Evolutionary conservation across 2,113 vertebrate species (phyloP).

Genomic region (Mastomys coucha): DNA sequence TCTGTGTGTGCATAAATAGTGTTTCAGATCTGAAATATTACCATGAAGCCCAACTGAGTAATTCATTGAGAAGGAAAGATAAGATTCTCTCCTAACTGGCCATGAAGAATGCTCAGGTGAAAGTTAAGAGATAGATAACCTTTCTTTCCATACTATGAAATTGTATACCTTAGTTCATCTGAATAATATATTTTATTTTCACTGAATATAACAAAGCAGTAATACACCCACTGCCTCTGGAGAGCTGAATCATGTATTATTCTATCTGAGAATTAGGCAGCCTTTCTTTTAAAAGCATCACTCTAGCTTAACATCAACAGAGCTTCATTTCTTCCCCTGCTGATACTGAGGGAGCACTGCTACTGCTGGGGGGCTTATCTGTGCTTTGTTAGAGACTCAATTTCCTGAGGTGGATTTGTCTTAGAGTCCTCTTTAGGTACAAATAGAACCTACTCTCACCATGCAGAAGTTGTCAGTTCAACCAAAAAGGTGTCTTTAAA

Average conservation of each 20-base stretch:
- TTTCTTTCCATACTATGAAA: constrained; percentile 78
- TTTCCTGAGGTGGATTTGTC: constrained; percentile 76
- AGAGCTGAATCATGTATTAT: constrained; percentile 55
- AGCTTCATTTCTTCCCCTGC: constrained; percentile 70
- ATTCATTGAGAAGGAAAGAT: constrained; percentile 32
- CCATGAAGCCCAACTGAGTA: neutral
- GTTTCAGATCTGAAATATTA: constrained; percentile 6
- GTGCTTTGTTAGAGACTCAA: constrained; percentile 68
- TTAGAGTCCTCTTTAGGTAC: constrained; percentile 78
- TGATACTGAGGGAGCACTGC: constrained; percentile 65
- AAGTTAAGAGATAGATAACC: constrained; percentile 71
- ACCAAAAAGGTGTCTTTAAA: constrained; percentile 52
- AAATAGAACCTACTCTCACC: constrained; percentile 36
- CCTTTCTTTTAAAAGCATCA: constrained; percentile 71
- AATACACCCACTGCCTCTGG: constrained; percentile 34
- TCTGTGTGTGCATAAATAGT: neutral
- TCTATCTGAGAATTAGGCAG: constrained; percentile 68
- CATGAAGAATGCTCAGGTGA: neutral
- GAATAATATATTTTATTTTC: constrained; percentile 78
- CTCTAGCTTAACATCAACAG: constrained; percentile 74
- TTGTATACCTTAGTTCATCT: constrained; percentile 73
- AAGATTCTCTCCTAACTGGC: constrained; percentile 38
- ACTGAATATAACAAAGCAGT: constrained; percentile 68
- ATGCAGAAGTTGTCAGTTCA: constrained; percentile 16
- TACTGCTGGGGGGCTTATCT: neutral